A percentile compares a stretch with the other conserved stretches of the same genome.
These are phyloP conservation scores for Drosophila colorata DNA, from an alignment of 2,888 invertebrate genomes.

Conservation along the genomic window DNA sequence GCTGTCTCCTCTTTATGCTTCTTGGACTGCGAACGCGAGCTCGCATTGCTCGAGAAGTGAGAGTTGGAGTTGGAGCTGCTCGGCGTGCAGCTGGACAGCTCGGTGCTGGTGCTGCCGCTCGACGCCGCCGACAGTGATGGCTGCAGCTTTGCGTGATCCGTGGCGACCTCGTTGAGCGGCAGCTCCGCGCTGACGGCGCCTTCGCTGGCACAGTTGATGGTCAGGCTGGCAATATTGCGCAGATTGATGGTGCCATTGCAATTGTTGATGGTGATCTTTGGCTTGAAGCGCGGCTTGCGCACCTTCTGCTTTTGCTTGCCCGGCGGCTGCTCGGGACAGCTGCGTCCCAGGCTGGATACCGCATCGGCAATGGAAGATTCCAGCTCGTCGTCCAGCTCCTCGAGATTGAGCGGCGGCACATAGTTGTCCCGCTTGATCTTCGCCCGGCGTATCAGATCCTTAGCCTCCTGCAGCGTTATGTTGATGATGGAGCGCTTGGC, in stretches of 20 bases:
- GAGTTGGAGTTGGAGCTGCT: slow-evolving; percentile 77
- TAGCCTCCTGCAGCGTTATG: slow-evolving; percentile 84
- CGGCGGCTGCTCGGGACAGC: slow-evolving; percentile 44
- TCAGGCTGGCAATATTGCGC: slow-evolving; percentile 84
- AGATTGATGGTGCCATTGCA: slow-evolving; percentile 85
- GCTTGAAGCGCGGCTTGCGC: slow-evolving; percentile 80
- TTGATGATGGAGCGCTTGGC: slow-evolving; percentile 84
- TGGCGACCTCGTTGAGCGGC: slow-evolving; percentile 51
- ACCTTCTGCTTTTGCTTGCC: slow-evolving; percentile 54
- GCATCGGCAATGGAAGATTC: slow-evolving; percentile 82
- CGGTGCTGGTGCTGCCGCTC: slow-evolving; percentile 57
- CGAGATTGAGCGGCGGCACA: slow-evolving; percentile 80
- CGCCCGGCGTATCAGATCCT: slow-evolving; percentile 83
- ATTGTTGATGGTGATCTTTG: slow-evolving; percentile 85
- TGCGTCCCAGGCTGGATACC: slow-evolving; percentile 77
- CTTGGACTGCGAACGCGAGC: slow-evolving; percentile 81
- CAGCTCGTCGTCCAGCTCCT: slow-evolving; percentile 81
- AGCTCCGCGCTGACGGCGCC: slow-evolving; percentile 78
- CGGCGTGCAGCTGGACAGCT: slow-evolving; percentile 59
- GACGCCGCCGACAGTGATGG: slow-evolving; percentile 31
- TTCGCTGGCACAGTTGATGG: slow-evolving; percentile 84
- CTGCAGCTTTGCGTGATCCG: slow-evolving; percentile 25
- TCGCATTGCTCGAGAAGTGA: slow-evolving; percentile 78
- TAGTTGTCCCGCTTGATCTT: slow-evolving; percentile 72
- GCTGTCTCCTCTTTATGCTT: slow-evolving; percentile 50